Percentiles rank a stretch among this genome's conserved stretches.
Evolutionary conservation across 2,888 invertebrate genomes (phyloP).

Genomic region (Meganola albula): DNA sequence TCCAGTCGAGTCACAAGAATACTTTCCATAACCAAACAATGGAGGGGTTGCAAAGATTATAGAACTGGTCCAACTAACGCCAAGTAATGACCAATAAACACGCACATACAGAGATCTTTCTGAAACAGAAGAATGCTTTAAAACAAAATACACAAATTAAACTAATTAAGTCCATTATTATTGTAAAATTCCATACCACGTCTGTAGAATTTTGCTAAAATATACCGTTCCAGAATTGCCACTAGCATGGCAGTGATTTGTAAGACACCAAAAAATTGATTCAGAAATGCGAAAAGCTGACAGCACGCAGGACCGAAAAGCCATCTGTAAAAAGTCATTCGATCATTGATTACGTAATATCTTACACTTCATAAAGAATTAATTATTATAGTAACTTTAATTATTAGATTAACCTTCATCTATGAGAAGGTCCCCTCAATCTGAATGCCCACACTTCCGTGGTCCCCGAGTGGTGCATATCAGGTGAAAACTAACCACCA

Average conservation of each 20-base stretch:
- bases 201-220: slow-evolving; percentile 62
- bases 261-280: slow-evolving; percentile 74
- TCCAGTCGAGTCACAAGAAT: slow-evolving; percentile 70
- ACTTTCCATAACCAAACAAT: slow-evolving; percentile 67
- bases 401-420: no score
- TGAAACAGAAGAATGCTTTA: slow-evolving; percentile 34
- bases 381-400: no score
- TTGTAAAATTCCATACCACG: slow-evolving; percentile 51
- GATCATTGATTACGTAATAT: no score
- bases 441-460: no score
- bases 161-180: neutral
- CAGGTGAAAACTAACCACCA: no score
- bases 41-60: slow-evolving; percentile 66
- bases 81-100: slow-evolving; percentile 61
- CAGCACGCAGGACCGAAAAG: slow-evolving; percentile 73
- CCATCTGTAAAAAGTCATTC: slow-evolving; percentile 74
- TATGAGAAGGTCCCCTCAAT: no score
- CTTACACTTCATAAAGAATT: no score
- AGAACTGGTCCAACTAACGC: slow-evolving; percentile 62
- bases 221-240: slow-evolving; percentile 71
- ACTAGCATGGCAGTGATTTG: slow-evolving; percentile 70
- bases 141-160: slow-evolving; percentile 1
- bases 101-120: slow-evolving; percentile 59
- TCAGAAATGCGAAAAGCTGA: slow-evolving; percentile 74
- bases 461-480: no score